Conservation (phyloP, 2,797 vertebrate species). For the Cirrhinus mrigala region DNA sequence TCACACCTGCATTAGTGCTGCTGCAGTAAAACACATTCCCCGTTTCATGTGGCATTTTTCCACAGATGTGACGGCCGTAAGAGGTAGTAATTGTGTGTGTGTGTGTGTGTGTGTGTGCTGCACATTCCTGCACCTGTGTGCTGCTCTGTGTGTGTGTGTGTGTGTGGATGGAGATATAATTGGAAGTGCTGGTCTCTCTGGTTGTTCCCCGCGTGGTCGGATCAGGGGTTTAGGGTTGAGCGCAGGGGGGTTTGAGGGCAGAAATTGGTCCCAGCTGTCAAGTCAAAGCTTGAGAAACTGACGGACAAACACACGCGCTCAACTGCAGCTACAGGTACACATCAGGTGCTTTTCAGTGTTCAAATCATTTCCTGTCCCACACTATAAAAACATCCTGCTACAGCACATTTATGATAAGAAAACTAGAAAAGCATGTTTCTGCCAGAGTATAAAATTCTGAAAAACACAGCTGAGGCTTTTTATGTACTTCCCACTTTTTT, state of each 20-base stretch:
- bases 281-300: conserved; percentile 18
- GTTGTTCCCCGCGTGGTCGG: conserved; percentile 25
- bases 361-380: background rate
- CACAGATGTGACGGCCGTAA: conserved; percentile 41
- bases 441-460: no score
- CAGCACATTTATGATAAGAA: background rate
- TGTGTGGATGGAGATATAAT: conserved; percentile 45
- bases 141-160: conserved; percentile 32
- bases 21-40: conserved; percentile 44
- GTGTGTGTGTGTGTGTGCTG: conserved; percentile 22
- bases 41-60: conserved; percentile 37
- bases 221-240: conserved; percentile 6
- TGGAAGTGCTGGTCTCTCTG: conserved; percentile 39
- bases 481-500: no score
- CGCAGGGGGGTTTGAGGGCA: background rate
- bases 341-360: background rate
- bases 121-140: conserved; percentile 49
- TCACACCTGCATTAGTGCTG: conserved; percentile 7
- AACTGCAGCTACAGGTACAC: background rate
- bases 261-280: conserved; percentile 38
- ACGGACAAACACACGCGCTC: background rate
- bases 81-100: conserved; percentile 37
- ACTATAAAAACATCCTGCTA: background rate
- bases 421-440: background rate
- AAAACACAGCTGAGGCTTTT: no score